These are phyloP conservation scores for Drosophila lini DNA, from an alignment of 1,140 invertebrate genomes.

Conservation along the genomic window DNA sequence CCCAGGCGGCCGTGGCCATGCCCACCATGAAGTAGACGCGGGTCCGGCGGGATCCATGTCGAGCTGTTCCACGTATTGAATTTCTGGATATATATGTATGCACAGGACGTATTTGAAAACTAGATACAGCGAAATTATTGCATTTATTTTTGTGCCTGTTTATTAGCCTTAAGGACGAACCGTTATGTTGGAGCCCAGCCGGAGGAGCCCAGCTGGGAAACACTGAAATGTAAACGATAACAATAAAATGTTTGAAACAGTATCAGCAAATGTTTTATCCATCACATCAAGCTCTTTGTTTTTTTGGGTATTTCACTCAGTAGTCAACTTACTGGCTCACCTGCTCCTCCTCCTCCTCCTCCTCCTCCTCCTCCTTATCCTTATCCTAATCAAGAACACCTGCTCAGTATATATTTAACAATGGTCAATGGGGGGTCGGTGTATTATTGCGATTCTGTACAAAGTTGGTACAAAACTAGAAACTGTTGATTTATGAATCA, in stretches of 20 bases:
- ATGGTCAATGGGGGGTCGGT: slow-evolving; percentile 11
- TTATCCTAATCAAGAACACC: not conserved
- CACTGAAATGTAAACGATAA: slow-evolving; percentile 18
- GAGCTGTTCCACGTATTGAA: slow-evolving; percentile 43
- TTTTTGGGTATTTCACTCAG: not conserved
- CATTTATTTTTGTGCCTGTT: slow-evolving; percentile 81
- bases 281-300: not conserved
- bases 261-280: not conserved
- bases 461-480: slow-evolving; percentile 24
- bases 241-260: slow-evolving; percentile 38
- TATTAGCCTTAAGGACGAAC: slow-evolving; percentile 67
- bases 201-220: slow-evolving; percentile 8
- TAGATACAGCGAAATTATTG: slow-evolving; percentile 65
- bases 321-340: not conserved
- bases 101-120: slow-evolving; percentile 3
- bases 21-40: slow-evolving; percentile 91
- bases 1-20: slow-evolving; percentile 93
- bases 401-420: slow-evolving; percentile 2
- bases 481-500: slow-evolving; percentile 27
- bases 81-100: slow-evolving; percentile 7
- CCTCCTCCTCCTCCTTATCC: too few species aligned
- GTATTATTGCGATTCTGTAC: slow-evolving; percentile 19
- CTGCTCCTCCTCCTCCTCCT: not conserved
- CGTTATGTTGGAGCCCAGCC: not conserved
- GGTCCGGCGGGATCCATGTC: not conserved